These are phyloP conservation scores for Notolepis coatsorum DNA, from an alignment of 2,797 vertebrate species.

Conservation along the genomic window DNA sequence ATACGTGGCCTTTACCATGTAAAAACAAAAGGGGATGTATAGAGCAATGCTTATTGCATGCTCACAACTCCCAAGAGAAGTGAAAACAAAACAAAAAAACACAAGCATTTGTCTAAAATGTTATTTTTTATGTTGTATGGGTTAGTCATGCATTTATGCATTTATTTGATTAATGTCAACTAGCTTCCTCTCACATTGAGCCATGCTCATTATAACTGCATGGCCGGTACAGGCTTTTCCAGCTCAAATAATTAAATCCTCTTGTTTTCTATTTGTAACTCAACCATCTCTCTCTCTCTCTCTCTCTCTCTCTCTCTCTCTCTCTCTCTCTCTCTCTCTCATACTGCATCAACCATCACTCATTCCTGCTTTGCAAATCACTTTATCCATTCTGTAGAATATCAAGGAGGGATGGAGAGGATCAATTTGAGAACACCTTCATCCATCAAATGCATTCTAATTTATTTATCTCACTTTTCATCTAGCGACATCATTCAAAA, in stretches of 20 bases:
- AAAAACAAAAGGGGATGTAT: neutral
- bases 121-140: neutral
- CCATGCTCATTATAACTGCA: conserved; percentile 43
- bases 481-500: conserved; percentile 33
- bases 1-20: neutral
- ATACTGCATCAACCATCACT: conserved; percentile 21
- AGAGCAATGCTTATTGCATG: neutral
- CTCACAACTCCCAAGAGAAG: neutral
- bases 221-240: conserved; percentile 36
- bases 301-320: conserved; percentile 12
- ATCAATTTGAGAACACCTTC: conserved; percentile 21
- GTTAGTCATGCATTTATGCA: conserved; percentile 20
- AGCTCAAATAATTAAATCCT: conserved; percentile 30
- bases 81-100: conserved; percentile 17
- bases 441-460: conserved; percentile 4
- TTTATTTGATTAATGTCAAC: conserved; percentile 52
- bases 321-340: conserved; percentile 8
- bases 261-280: conserved; percentile 1
- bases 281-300: neutral
- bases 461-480: conserved; percentile 23
- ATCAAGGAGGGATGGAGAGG: conserved; percentile 9
- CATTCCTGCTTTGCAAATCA: conserved; percentile 9
- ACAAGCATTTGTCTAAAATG: neutral
- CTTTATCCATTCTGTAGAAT: neutral
- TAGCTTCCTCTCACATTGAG: conserved; percentile 15